Evolutionary conservation across 2,888 invertebrate species (phyloP).

Genomic region (Liopterus haemorrhoidalis): DNA sequence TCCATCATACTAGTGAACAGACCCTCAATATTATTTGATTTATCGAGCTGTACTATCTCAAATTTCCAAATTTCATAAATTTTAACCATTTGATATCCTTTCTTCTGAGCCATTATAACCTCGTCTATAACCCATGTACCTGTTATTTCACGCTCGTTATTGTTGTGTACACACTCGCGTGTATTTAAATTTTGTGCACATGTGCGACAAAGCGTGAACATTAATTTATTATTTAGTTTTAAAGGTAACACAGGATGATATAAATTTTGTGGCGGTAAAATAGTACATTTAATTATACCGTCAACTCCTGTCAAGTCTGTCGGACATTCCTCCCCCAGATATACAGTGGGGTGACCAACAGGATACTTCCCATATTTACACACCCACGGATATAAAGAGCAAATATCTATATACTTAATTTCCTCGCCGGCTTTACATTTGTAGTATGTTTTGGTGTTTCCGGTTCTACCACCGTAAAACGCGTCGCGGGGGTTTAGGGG

Average conservation of each 20-base stretch:
- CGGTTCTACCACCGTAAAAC: slow-evolving; percentile 32
- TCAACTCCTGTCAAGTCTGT: slow-evolving; percentile 7
- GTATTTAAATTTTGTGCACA: slow-evolving; percentile 35
- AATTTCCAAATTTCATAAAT: slow-evolving; percentile 40
- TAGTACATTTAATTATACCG: slow-evolving; percentile 3
- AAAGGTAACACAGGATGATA: slow-evolving; percentile 35
- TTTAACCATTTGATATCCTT: slow-evolving; percentile 37
- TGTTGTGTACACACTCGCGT: slow-evolving; percentile 36
- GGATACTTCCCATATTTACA: slow-evolving; percentile 32
- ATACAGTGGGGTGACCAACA: slow-evolving; percentile 31
- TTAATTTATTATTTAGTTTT: slow-evolving; percentile 33
- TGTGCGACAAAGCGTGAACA: slow-evolving; percentile 39
- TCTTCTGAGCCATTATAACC: slow-evolving; percentile 35
- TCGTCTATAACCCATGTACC: slow-evolving; percentile 39
- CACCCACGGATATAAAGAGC: slow-evolving; percentile 33
- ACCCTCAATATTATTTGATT: slow-evolving; percentile 27
- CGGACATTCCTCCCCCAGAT: slow-evolving; percentile 22
- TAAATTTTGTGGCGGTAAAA: slow-evolving; percentile 25
- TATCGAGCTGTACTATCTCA: slow-evolving; percentile 29
- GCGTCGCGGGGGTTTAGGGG: slow-evolving; percentile 27
- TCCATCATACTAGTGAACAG: slow-evolving; percentile 38
- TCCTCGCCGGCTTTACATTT: not conserved
- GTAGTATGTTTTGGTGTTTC: slow-evolving; percentile 22
- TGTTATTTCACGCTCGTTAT: slow-evolving; percentile 28
- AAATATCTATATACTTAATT: slow-evolving; percentile 31